Conservation (phyloP, 1,140 invertebrate genomes). For the Parapsyche elsis region DNA sequence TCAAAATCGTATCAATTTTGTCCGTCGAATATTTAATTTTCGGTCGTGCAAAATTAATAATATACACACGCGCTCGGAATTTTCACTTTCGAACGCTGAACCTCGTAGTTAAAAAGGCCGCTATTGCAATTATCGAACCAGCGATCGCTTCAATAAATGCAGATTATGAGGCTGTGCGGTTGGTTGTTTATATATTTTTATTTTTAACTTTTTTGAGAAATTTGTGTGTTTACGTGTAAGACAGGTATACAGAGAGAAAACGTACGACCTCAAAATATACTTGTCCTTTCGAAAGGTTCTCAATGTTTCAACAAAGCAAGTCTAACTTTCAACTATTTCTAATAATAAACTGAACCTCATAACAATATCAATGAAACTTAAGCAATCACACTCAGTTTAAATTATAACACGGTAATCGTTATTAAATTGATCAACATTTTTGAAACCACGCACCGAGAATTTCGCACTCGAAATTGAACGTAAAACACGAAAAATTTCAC, state of each 20-base stretch:
- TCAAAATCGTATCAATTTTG: background rate
- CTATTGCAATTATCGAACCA: conserved; percentile 10
- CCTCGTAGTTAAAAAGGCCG: conserved; percentile 8
- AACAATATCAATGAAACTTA: no score
- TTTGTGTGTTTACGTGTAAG: conserved; percentile 2
- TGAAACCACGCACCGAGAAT: no score
- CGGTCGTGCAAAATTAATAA: background rate
- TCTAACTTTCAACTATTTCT: no score
- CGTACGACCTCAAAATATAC: background rate
- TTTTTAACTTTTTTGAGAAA: background rate
- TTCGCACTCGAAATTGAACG: no score
- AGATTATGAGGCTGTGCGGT: background rate
- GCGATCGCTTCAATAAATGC: conserved; percentile 5
- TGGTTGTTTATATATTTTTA: background rate
- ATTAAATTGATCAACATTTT: no score
- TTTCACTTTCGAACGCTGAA: conserved; percentile 15
- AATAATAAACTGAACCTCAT: no score
- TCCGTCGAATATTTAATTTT: background rate
- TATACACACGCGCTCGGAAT: background rate
- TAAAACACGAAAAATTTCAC: no score
- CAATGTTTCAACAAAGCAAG: no score
- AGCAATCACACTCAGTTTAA: no score
- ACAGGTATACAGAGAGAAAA: conserved; percentile 9
- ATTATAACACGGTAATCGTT: no score
- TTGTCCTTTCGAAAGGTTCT: background rate